Conservation (phyloP, 2,113 vertebrate species). For the Gobiocypris rarus region DNA sequence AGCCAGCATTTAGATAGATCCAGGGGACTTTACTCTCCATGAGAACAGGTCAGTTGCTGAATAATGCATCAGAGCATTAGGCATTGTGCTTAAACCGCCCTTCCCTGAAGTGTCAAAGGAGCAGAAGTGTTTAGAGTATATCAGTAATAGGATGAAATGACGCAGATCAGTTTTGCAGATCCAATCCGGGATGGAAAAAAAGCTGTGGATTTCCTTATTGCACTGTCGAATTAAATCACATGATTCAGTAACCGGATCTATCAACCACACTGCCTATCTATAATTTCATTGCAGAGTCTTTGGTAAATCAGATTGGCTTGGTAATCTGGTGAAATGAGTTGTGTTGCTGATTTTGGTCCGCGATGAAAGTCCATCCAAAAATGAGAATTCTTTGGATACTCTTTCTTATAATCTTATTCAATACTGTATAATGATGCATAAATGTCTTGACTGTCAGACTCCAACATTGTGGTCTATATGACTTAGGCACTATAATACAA, state of each 20-base stretch:
- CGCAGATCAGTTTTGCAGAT: neutral
- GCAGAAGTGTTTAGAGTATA: constrained; percentile 35
- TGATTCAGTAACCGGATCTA: neutral
- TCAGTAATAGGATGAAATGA: constrained; percentile 23
- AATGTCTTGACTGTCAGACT: neutral
- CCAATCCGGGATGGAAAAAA: neutral
- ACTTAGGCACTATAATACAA: neutral
- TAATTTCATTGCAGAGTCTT: neutral
- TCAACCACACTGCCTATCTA: neutral
- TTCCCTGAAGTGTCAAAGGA: constrained; percentile 26
- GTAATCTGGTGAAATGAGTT: neutral
- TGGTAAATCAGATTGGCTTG: neutral
- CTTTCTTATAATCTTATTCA: neutral
- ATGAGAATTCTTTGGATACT: neutral
- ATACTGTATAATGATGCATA: neutral
- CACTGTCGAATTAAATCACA: constrained; percentile 1
- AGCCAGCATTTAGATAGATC: constrained; percentile 27
- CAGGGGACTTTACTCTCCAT: constrained; percentile 20
- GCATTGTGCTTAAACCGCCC: neutral
- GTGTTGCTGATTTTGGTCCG: neutral
- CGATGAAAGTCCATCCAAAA: neutral
- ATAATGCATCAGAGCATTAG: constrained; percentile 33
- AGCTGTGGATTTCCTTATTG: neutral
- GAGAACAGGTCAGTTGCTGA: constrained; percentile 27
- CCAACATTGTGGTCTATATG: neutral